These are phyloP conservation scores for Aphelenchoides avenae DNA, from an alignment of 1,140 invertebrate species.

Conservation along the genomic window DNA sequence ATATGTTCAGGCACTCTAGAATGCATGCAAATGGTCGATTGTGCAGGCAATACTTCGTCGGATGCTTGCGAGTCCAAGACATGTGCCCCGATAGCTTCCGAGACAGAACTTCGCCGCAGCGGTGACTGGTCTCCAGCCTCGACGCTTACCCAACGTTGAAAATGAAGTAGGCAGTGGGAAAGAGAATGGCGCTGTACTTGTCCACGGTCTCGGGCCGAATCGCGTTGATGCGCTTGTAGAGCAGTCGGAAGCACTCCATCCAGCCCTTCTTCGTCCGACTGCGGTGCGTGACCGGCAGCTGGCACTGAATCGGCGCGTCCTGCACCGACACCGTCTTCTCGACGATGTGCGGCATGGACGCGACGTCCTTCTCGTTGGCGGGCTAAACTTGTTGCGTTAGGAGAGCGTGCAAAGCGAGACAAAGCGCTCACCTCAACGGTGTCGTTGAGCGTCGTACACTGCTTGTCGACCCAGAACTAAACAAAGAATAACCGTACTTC, in stretches of 20 bases:
- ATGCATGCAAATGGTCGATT: too few species aligned
- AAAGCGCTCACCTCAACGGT: background rate
- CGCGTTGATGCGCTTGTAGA: conserved; percentile 15
- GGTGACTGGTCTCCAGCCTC: too few species aligned
- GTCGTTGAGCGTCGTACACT: conserved; percentile 30
- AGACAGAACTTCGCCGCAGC: too few species aligned
- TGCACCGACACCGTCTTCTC: conserved; percentile 9
- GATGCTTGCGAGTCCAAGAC: too few species aligned
- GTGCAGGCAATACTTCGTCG: too few species aligned
- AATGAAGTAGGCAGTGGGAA: conserved; percentile 57
- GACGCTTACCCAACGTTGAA: conserved; percentile 48
- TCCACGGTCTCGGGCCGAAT: conserved; percentile 45
- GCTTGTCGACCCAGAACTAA: conserved; percentile 45
- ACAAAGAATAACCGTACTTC: conserved; percentile 3
- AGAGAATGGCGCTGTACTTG: conserved; percentile 54
- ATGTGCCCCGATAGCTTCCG: too few species aligned
- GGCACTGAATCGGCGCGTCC: conserved; percentile 7
- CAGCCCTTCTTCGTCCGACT: conserved; percentile 17
- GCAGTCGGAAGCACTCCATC: background rate
- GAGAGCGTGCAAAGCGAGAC: background rate
- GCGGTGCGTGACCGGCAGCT: conserved; percentile 3
- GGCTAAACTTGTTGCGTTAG: too few species aligned
- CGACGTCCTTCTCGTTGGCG: conserved; percentile 7
- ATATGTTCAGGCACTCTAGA: too few species aligned
- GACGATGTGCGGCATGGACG: too few species aligned